Base-by-base conservation (phyloP, 2,113 vertebrate genomes). In the Poeciliopsis turrubarensis region DNA sequence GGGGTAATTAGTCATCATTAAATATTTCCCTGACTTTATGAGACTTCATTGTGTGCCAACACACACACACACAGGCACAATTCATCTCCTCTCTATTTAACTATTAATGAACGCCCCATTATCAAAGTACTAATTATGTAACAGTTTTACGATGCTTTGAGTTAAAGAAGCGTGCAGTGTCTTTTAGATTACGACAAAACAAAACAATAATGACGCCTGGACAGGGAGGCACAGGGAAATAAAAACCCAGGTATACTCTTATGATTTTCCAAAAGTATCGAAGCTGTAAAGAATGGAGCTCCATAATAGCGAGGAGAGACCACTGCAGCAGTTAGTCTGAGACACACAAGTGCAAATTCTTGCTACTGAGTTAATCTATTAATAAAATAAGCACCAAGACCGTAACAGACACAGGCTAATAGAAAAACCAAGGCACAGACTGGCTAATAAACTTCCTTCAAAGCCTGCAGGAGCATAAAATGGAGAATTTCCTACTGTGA, bases 1-100 rank as follows among this genome's bases (percentile, higher is more conserved):
- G 80, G 85, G 82, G 90, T 88, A 90, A 89, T 89, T 83, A 89
- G 78, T 83, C 84, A 77, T 89, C 74, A 90, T 90, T 91, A 90
- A 67, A 90, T 80, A 65, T 75, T 82, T 77, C 63, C 63, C 60
- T 73, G 67, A 63, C 44, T 79, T 62, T 80, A 41, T 65, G 61
- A 86, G 74, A 77, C 54, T 57, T 37, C 62, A 71, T 80, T 80
- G 41, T 73, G 37, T 68, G 30, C 63, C 1, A 34, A 63, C 29
- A 30, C 64, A 57, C 54, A 32, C 26, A 26, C 4, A 31, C 29
- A 29, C 31, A 57, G 51, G 51, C 51, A 57, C 22, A 31, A 22
- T 65, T 70, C 12, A 34, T 44, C 34, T 47, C 26, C 65, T 31
- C 44, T 54, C 76, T 76, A n/a, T 66, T 76, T 86, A 86, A 82